These are phyloP conservation scores for Anthophora plumipes DNA, from an alignment of 2,888 invertebrate genomes.

Conservation along the genomic window DNA sequence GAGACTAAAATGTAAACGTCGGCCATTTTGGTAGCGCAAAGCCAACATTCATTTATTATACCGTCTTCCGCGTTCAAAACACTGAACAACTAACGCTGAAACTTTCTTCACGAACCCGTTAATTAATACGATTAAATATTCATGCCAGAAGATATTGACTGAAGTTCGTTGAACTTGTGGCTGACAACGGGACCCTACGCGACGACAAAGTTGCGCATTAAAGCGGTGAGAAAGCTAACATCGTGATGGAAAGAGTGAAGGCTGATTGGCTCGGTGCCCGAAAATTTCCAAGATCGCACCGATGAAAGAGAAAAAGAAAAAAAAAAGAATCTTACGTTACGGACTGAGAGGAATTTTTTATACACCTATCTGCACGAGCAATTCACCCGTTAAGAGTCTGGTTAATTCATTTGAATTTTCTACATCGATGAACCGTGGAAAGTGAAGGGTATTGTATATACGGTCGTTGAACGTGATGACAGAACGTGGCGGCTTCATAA, in stretches of 20 bases:
- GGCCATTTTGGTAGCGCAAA: slow-evolving; percentile 25
- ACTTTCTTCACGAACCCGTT: slow-evolving; percentile 51
- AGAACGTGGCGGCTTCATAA: neutral
- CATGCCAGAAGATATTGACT: slow-evolving; percentile 59
- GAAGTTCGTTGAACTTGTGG: slow-evolving; percentile 56
- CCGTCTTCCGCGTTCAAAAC: slow-evolving; percentile 27
- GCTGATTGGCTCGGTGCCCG: slow-evolving; percentile 43
- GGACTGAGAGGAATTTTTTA: slow-evolving; percentile 7
- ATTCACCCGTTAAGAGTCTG: neutral
- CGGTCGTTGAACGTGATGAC: neutral
- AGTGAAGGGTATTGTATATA: neutral
- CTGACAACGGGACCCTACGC: slow-evolving; percentile 34
- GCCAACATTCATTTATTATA: slow-evolving; percentile 43
- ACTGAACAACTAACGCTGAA: slow-evolving; percentile 47
- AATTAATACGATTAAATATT: slow-evolving; percentile 67
- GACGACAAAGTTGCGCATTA: slow-evolving; percentile 23
- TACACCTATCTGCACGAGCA: neutral
- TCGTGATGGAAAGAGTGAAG: slow-evolving; percentile 6
- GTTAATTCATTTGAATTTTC: slow-evolving; percentile 8
- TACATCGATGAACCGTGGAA: neutral
- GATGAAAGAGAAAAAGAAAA: slow-evolving; percentile 21
- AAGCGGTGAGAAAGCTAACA: slow-evolving; percentile 37
- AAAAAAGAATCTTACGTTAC: too few relatives aligned
- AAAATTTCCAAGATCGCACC: slow-evolving; percentile 35
- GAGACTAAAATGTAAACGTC: slow-evolving; percentile 25